phyloP scores from a whole-genome alignment of 2,797 vertebrate species.

The Zenarchopterus dispar region DNA sequence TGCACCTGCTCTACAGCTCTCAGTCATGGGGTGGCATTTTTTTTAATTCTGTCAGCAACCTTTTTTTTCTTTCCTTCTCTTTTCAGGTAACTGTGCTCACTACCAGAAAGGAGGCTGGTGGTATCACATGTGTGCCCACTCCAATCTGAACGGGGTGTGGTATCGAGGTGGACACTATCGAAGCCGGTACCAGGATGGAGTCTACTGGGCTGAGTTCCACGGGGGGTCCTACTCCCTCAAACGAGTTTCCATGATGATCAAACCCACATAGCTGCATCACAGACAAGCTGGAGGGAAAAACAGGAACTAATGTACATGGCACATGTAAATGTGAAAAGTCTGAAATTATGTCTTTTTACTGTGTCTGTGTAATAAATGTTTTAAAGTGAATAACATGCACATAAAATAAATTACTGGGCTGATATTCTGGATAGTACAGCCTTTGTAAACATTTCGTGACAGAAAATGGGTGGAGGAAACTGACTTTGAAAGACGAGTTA shows the following conservation, averaged over 20 bases:
- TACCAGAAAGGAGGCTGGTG: constrained; percentile 95
- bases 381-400: not conserved
- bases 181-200: constrained; percentile 91
- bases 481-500: not conserved
- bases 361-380: not conserved
- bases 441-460: not conserved
- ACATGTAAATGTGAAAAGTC: not conserved
- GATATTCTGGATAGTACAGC: not conserved
- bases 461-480: not conserved
- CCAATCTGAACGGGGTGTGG: constrained; percentile 93
- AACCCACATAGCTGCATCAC: constrained; percentile 58
- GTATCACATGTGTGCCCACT: constrained; percentile 94
- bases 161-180: constrained; percentile 91
- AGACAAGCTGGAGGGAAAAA: not conserved
- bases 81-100: constrained; percentile 91
- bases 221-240: constrained; percentile 92
- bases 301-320: constrained; percentile 4
- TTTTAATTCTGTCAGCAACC: not conserved
- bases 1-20: not conserved
- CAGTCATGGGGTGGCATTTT: not conserved
- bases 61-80: constrained; percentile 20
- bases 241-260: constrained; percentile 89
- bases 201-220: constrained; percentile 92
- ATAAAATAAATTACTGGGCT: not conserved
- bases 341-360: not conserved